A percentile compares a stretch with the other conserved stretches of the same genome.
These are phyloP conservation scores for Ecdyonurus torrentis DNA, from an alignment of 2,888 invertebrate genomes.

Conservation along the genomic window DNA sequence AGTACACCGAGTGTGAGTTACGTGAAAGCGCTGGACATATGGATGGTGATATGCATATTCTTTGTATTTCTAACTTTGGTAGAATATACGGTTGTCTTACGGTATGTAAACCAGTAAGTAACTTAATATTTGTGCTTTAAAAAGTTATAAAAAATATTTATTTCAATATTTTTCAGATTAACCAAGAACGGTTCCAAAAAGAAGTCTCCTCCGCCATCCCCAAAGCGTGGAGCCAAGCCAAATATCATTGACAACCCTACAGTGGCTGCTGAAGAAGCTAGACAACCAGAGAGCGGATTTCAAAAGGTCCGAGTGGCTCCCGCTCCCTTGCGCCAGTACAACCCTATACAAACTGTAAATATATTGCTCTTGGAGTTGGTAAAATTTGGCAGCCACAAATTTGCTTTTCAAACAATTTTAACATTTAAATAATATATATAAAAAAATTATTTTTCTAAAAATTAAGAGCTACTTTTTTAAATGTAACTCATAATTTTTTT, in stretches of 20 bases:
- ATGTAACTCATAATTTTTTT: too few species aligned
- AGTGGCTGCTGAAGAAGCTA: too few species aligned
- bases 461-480: too few species aligned
- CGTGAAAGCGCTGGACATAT: conserved; percentile 10
- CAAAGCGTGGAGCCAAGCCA: neutral
- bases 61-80: conserved; percentile 10
- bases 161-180: neutral
- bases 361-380: too few species aligned
- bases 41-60: conserved; percentile 11
- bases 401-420: too few species aligned
- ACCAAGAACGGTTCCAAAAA: neutral
- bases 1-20: conserved; percentile 10
- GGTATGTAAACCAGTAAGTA: conserved; percentile 5
- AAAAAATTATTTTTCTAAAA: too few species aligned
- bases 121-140: neutral
- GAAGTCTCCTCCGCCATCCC: neutral
- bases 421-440: too few species aligned
- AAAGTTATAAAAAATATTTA: neutral
- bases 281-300: too few species aligned
- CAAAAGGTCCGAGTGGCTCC: neutral
- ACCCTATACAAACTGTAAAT: too few species aligned
- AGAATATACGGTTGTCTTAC: conserved; percentile 9
- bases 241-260: neutral
- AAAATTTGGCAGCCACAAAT: too few species aligned
- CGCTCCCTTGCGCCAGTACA: too few species aligned